Evolutionary conservation across 2,888 invertebrate species (phyloP).

Genomic region (Blastobasis lacticolella): DNA sequence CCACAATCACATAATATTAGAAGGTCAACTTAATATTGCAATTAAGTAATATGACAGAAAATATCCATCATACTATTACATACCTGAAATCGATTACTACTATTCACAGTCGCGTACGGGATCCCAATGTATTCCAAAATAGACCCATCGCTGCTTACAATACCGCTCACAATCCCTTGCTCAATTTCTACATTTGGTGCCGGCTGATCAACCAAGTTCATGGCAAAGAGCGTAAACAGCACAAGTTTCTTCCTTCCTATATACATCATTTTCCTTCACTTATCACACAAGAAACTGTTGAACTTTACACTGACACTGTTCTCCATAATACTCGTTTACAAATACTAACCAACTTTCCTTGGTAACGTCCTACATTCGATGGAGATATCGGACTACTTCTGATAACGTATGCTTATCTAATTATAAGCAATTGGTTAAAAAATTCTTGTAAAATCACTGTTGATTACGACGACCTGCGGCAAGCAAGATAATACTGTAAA

Average conservation of each 20-base stretch:
- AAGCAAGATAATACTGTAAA: too few relatives aligned
- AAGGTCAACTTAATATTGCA: conserved; percentile 1
- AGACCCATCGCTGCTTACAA: conserved; percentile 48
- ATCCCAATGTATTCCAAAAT: conserved; percentile 59
- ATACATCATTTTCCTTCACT: conserved; percentile 32
- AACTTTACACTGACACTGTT: too few relatives aligned
- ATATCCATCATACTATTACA: conserved; percentile 9
- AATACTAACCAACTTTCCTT: too few relatives aligned
- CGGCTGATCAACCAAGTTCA: conserved; percentile 57
- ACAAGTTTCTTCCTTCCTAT: conserved; percentile 33
- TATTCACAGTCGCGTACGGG: conserved; percentile 52
- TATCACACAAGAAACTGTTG: neutral
- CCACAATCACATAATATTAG: too few relatives aligned
- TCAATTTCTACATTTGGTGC: conserved; percentile 52
- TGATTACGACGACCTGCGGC: too few relatives aligned
- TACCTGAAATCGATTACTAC: conserved; percentile 52
- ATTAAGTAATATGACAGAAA: neutral
- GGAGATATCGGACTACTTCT: too few relatives aligned
- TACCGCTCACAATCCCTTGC: conserved; percentile 56
- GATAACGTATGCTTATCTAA: too few relatives aligned
- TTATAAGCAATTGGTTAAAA: too few relatives aligned
- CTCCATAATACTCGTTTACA: too few relatives aligned
- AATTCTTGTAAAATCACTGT: too few relatives aligned
- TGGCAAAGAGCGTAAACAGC: conserved; percentile 48
- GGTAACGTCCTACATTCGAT: too few relatives aligned